Evolutionary conservation across 2,888 invertebrate species (phyloP).

Genomic region (Coleophora flavipennella): DNA sequence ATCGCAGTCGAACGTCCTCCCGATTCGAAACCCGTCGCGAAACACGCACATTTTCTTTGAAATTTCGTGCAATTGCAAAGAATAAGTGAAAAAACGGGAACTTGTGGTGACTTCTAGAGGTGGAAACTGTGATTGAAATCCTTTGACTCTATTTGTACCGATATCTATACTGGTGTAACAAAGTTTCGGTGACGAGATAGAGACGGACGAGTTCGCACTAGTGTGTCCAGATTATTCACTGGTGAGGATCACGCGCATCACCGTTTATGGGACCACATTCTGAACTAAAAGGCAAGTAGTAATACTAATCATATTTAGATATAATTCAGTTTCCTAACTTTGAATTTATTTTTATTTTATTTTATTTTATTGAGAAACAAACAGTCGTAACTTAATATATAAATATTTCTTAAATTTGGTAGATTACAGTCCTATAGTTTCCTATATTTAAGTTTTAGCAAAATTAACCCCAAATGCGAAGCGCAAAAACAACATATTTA

Average conservation of each 20-base stretch:
- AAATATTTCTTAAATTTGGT: too few species aligned
- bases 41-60: slow-evolving; percentile 63
- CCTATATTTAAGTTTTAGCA: too few species aligned
- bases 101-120: slow-evolving; percentile 43
- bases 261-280: not conserved
- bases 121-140: slow-evolving; percentile 58
- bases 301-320: too few species aligned
- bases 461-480: too few species aligned
- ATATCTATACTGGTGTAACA: slow-evolving; percentile 17
- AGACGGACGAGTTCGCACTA: slow-evolving; percentile 51
- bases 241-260: slow-evolving; percentile 51
- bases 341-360: too few species aligned
- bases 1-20: slow-evolving; percentile 48
- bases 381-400: too few species aligned
- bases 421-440: too few species aligned
- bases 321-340: too few species aligned
- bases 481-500: too few species aligned
- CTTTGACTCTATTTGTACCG: slow-evolving; percentile 41
- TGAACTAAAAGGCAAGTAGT: slow-evolving; percentile 22
- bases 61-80: slow-evolving; percentile 69
- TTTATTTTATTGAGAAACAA: too few species aligned
- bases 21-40: slow-evolving; percentile 43
- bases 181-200: slow-evolving; percentile 34
- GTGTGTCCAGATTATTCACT: slow-evolving; percentile 47
- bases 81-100: slow-evolving; percentile 56